phyloP scores from a whole-genome alignment of 2,888 invertebrate species.

The Entomobrya proxima region DNA sequence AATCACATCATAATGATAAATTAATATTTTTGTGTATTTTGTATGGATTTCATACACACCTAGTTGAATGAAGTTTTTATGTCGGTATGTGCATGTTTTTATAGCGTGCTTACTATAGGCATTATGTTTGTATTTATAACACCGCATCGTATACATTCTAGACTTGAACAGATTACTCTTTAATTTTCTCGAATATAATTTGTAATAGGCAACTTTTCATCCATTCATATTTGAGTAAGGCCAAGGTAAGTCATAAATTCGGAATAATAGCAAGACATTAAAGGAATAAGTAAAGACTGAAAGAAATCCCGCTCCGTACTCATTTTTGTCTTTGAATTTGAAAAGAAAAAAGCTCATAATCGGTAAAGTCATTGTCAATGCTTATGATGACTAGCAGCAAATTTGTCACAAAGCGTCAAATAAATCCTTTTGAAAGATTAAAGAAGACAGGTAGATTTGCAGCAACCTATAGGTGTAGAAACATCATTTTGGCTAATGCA shows the following conservation, averaged over 20 bases:
- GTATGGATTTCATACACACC: background rate
- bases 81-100: too few relatives aligned
- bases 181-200: slow-evolving; percentile 11
- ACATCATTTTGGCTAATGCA: too few relatives aligned
- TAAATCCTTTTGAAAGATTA: background rate
- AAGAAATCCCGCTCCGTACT: slow-evolving; percentile 50
- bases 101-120: too few relatives aligned
- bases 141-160: too few relatives aligned
- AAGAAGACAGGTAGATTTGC: too few relatives aligned
- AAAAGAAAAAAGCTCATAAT: slow-evolving; percentile 39
- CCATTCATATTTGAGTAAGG: slow-evolving; percentile 33
- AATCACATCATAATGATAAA: slow-evolving; percentile 18
- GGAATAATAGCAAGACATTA: slow-evolving; percentile 32
- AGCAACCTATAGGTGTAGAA: too few relatives aligned
- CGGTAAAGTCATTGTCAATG: slow-evolving; percentile 35
- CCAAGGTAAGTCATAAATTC: slow-evolving; percentile 30
- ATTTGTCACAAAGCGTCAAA: slow-evolving; percentile 49
- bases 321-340: background rate
- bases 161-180: too few relatives aligned
- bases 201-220: slow-evolving; percentile 1
- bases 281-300: slow-evolving; percentile 41
- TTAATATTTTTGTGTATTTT: slow-evolving; percentile 16
- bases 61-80: background rate
- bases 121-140: too few relatives aligned
- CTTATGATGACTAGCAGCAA: slow-evolving; percentile 19